These are phyloP conservation scores for Syrphus vitripennis DNA, from an alignment of 2,888 invertebrate species.

Conservation along the genomic window DNA sequence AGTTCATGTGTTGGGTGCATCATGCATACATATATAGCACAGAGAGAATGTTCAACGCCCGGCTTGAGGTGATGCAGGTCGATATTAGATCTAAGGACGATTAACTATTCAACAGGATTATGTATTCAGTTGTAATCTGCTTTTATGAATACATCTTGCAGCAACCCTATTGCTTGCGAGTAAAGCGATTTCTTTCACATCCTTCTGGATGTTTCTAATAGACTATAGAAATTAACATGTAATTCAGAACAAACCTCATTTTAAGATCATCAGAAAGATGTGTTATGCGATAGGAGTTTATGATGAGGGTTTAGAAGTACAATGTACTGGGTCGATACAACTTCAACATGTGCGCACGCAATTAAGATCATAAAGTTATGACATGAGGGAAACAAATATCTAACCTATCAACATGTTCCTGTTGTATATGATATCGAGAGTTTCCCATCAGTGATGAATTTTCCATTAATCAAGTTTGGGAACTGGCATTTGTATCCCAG, in stretches of 20 bases:
- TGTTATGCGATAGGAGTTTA: background rate
- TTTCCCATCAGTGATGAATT: background rate
- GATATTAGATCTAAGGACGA: constrained; percentile 70
- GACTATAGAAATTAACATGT: constrained; percentile 55
- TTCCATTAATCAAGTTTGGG: background rate
- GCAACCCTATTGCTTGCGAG: constrained; percentile 19
- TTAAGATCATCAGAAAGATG: constrained; percentile 28
- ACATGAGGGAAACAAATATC: constrained; percentile 31
- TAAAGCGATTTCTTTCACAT: constrained; percentile 5
- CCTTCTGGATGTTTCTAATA: background rate
- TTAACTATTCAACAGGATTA: constrained; percentile 72
- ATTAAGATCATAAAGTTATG: constrained; percentile 46
- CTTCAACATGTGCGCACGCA: constrained; percentile 39
- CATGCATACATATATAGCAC: background rate
- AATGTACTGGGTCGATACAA: background rate
- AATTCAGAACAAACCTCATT: constrained; percentile 53
- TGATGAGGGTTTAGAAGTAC: background rate
- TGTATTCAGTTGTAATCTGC: constrained; percentile 69
- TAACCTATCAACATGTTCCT: background rate
- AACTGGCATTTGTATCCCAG: no score
- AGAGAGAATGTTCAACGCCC: constrained; percentile 14
- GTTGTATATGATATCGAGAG: background rate
- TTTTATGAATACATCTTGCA: constrained; percentile 64
- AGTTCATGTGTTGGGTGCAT: constrained; percentile 52
- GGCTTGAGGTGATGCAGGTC: constrained; percentile 43